Evolutionary conservation across 2,113 vertebrate genomes (phyloP).

Genomic region (Etheostoma cragini): DNA sequence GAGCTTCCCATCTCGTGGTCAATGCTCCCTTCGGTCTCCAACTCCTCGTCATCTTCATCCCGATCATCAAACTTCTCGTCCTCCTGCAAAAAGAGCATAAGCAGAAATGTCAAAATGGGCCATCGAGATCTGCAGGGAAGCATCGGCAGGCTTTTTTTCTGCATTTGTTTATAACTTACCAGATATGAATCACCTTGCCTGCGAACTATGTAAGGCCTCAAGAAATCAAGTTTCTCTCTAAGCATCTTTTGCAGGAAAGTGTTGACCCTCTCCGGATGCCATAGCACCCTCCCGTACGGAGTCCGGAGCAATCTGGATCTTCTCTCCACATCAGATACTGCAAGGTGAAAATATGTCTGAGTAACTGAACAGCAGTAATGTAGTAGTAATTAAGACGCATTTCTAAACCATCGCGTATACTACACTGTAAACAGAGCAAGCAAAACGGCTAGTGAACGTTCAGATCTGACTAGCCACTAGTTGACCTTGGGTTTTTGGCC

Average conservation of each 20-base stretch:
- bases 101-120: neutral
- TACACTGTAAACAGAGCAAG: no score
- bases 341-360: no score
- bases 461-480: no score
- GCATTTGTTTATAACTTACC: neutral
- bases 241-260: conserved; percentile 48
- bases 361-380: neutral
- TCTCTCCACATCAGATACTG: conserved; percentile 52
- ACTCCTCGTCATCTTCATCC: conserved; percentile 30
- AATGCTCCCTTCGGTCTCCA: conserved; percentile 43
- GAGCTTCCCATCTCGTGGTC: conserved; percentile 48
- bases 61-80: conserved; percentile 27
- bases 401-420: neutral
- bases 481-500: no score
- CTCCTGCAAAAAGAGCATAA: conserved; percentile 17
- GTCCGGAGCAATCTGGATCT: conserved; percentile 46
- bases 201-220: conserved; percentile 46
- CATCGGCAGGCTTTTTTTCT: neutral
- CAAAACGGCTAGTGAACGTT: no score
- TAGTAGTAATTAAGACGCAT: neutral
- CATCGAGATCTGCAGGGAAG: neutral
- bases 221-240: conserved; percentile 48
- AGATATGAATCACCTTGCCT: conserved; percentile 17
- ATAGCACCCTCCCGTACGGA: conserved; percentile 42
- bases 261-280: conserved; percentile 40